Conservation (phyloP, 2,113 vertebrate species). For the Paradoxurus hermaphroditus region DNA sequence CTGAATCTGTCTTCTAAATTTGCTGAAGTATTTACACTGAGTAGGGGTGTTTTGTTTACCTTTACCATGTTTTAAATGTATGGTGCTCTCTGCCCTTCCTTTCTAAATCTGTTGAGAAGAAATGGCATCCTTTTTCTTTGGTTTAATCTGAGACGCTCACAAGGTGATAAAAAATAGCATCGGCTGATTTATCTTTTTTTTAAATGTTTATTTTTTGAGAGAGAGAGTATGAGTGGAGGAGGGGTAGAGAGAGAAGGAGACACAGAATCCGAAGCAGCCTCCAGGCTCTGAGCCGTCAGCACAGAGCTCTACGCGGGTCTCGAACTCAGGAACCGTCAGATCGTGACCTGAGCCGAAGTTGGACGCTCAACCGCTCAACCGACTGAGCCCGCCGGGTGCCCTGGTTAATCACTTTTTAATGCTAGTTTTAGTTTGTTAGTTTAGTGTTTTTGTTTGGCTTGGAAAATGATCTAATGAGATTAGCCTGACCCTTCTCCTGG, state of each 20-base stretch:
- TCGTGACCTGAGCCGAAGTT: no score
- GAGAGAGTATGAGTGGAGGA: no score
- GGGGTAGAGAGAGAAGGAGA: no score
- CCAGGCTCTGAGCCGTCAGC: no score
- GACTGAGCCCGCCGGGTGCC: no score
- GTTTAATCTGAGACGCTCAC: conserved; percentile 1
- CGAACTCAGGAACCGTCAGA: no score
- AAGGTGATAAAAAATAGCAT: background rate
- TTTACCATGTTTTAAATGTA: conserved; percentile 2
- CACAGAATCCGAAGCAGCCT: no score
- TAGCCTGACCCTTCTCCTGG: background rate
- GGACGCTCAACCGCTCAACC: no score
- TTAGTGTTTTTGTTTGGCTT: background rate
- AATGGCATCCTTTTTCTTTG: background rate
- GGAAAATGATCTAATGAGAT: conserved; percentile 23
- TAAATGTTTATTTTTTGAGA: no score
- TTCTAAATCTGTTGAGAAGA: conserved; percentile 38
- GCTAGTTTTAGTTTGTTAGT: background rate
- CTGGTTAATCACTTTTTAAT: conserved; percentile 9
- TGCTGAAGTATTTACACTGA: background rate
- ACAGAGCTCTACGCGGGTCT: no score
- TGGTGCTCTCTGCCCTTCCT: background rate
- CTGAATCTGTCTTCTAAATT: background rate
- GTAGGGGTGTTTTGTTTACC: conserved; percentile 17
- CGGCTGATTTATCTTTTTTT: conserved; percentile 15